Evolutionary conservation across 2,888 invertebrate species (phyloP).

Genomic region (Lithosia quadra): DNA sequence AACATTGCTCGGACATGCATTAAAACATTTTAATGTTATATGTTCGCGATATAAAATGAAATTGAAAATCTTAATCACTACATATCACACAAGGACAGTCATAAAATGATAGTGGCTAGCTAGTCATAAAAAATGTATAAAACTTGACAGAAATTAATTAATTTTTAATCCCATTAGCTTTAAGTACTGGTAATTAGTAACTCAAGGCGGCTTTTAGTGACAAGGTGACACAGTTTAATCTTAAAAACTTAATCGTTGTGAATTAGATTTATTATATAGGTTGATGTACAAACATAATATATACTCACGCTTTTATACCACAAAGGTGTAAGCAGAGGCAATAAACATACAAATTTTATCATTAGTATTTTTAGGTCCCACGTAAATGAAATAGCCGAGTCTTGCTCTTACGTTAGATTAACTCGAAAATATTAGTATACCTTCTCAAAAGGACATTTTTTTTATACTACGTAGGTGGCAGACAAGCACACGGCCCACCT

Average conservation of each 20-base stretch:
- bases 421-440: no score
- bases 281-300: not conserved
- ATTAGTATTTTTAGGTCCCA: no score
- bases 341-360: no score
- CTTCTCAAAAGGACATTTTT: no score
- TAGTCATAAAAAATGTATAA: not conserved
- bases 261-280: not conserved
- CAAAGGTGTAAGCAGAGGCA: not conserved
- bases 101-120: constrained; percentile 3
- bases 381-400: not conserved
- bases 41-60: not conserved
- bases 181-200: constrained; percentile 2
- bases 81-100: not conserved
- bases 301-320: not conserved
- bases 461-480: no score
- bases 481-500: no score
- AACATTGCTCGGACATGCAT: constrained; percentile 19
- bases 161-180: not conserved
- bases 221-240: constrained; percentile 3
- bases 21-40: constrained; percentile 19
- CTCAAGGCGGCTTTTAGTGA: not conserved
- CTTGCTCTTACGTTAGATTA: not conserved
- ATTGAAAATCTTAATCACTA: constrained; percentile 6
- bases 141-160: not conserved
- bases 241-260: not conserved